These are phyloP conservation scores for Subanguina moxae DNA, from an alignment of 1,140 invertebrate species.

Conservation along the genomic window DNA sequence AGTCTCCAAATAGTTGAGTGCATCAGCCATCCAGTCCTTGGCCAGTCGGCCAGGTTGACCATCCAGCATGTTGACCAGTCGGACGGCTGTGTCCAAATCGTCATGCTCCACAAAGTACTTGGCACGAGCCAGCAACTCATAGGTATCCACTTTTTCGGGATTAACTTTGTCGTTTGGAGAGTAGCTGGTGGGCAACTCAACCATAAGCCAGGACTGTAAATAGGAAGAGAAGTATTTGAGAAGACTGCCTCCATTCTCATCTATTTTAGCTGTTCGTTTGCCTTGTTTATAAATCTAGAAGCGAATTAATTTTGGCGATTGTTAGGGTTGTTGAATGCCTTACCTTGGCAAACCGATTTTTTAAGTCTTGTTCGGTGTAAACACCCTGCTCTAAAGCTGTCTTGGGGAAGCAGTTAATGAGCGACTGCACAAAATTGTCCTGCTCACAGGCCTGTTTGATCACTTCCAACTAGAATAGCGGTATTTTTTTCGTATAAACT, in stretches of 20 bases:
- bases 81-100: conserved; percentile 75
- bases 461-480: conserved; percentile 20
- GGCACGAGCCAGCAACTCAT: conserved; percentile 77
- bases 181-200: conserved; percentile 62
- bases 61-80: conserved; percentile 81
- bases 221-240: conserved; percentile 81
- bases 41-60: conserved; percentile 75
- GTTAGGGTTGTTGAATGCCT: not conserved
- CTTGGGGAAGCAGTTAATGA: conserved; percentile 73
- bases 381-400: conserved; percentile 75
- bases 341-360: conserved; percentile 77
- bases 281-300: conserved; percentile 58
- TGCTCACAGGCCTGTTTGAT: conserved; percentile 58
- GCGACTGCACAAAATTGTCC: conserved; percentile 68
- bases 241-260: conserved; percentile 71
- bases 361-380: conserved; percentile 76
- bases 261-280: conserved; percentile 74
- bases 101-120: conserved; percentile 81
- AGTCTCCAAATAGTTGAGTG: conserved; percentile 78
- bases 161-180: conserved; percentile 59
- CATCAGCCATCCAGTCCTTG: conserved; percentile 78
- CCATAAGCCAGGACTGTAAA: conserved; percentile 69
- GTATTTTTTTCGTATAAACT: too few species aligned
- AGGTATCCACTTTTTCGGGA: conserved; percentile 70
- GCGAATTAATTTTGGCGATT: too few species aligned